Base-by-base conservation (phyloP, 2,113 vertebrate genomes). In the Heterochromis multidens region DNA sequence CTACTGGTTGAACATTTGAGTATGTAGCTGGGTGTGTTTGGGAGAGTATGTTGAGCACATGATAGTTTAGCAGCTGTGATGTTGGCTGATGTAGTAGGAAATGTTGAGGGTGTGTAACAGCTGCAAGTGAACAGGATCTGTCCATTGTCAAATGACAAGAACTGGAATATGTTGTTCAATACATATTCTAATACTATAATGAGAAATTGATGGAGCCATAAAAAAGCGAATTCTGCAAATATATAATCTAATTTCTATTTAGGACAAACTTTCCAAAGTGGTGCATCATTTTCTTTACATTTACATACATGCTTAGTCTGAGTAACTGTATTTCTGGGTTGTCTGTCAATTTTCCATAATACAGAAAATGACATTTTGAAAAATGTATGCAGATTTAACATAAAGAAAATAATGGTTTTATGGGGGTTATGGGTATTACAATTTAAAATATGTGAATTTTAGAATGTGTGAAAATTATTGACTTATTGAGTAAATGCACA, bases 51-150 rank as follows among this genome's bases (percentile, higher is more conserved):
- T 46, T 57, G 43, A 72, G 80, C 87, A 89, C 80, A 86, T 87
- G 85, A 89, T 14, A 54, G 60, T 27, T 84, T 29, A 89, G 85
- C 81, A 91, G 85, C 88, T 91, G 85, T 62, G 79, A 77, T 62
- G 74, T 88, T 93, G 87, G 92, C 90, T 70, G 59, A 76, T 87
- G 82, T 31, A 40, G 65, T 76, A 67, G 76, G 77, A 85, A 88
- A 91, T 77, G 54, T 90, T 88, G 80, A 81, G 49, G 79, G 81
- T 19, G 37, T 29, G 59, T 23, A 91, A 89, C 90, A 92, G 91
- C 91, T 88, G 91, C 76, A 10, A 74, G 31, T 74, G 67, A 92
- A 91, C 57, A 54, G 6, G 63, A 85, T 79, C 80, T 14, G 40
- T 35, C 37, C 52, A 5, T 54, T 49, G 70, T 54, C 70, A 33